Evolutionary conservation across 1,140 invertebrate genomes (phyloP).

Genomic region (Muscidifurax raptorellus): DNA sequence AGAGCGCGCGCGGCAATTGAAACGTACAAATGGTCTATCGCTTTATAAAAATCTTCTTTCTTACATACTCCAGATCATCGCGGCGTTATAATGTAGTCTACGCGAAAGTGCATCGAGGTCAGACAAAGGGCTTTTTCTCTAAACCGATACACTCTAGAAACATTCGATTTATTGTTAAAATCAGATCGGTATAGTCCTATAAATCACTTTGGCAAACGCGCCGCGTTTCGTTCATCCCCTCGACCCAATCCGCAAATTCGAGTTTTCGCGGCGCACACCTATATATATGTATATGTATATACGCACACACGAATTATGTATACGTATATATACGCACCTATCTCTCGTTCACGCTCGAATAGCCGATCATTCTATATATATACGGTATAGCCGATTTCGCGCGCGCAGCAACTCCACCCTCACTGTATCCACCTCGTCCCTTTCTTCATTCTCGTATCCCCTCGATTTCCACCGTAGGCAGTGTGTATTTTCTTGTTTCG

Average conservation of each 20-base stretch:
- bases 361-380: not conserved
- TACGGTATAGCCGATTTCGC: not conserved
- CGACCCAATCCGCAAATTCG: not conserved
- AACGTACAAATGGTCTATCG: slow-evolving; percentile 8
- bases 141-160: not conserved
- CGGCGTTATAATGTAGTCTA: too few species aligned
- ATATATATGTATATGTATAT: not conserved
- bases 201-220: too few species aligned
- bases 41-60: not conserved
- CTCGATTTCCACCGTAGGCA: not conserved
- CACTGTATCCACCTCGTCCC: not conserved
- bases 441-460: not conserved
- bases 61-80: not conserved
- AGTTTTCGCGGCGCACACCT: not conserved
- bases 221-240: not conserved
- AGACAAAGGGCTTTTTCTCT: not conserved
- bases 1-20: slow-evolving; percentile 13
- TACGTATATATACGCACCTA: not conserved
- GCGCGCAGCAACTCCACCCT: not conserved
- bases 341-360: slow-evolving; percentile 22
- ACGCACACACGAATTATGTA: not conserved
- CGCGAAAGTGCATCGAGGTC: not conserved
- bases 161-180: not conserved
- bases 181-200: too few species aligned
- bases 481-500: too few species aligned